phyloP scores from a whole-genome alignment of 2,797 vertebrate species.

The Sebastes flavidus region DNA sequence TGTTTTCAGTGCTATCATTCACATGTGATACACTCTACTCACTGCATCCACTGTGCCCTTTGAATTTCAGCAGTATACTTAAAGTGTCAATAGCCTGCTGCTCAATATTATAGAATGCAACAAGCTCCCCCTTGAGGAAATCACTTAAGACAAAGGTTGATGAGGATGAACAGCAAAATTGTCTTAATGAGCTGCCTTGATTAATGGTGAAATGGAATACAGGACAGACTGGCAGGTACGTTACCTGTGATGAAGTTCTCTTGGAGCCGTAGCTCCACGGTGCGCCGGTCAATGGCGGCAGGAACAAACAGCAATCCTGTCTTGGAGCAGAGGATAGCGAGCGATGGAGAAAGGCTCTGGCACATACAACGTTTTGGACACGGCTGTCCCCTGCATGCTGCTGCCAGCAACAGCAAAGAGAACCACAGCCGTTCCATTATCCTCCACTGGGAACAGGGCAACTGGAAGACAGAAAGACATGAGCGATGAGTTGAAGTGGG shows the following conservation, averaged over 20 bases:
- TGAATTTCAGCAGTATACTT: neutral
- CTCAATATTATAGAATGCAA: neutral
- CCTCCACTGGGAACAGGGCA: conserved; percentile 70
- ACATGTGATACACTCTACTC: neutral
- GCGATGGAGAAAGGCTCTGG: conserved; percentile 89
- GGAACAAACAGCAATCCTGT: conserved; percentile 91
- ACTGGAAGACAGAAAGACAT: conserved; percentile 65
- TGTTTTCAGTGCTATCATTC: neutral
- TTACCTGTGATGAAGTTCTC: conserved; percentile 90
- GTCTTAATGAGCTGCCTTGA: neutral
- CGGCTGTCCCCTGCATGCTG: conserved; percentile 83
- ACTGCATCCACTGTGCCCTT: neutral
- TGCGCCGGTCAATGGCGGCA: conserved; percentile 87
- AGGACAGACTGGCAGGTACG: neutral
- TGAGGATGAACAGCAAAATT: neutral
- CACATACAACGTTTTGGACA: conserved; percentile 92
- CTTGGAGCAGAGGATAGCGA: conserved; percentile 91
- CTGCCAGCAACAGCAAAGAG: conserved; percentile 85
- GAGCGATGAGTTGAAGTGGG: conserved; percentile 24
- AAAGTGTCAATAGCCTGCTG: neutral
- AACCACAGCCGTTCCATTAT: conserved; percentile 88
- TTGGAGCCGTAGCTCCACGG: conserved; percentile 88
- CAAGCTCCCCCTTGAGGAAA: neutral
- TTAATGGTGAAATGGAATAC: neutral
- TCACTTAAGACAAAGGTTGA: neutral